These are phyloP conservation scores for Diadema setosum DNA, from an alignment of 35 echinoderm and acorn worm species.

Conservation along the genomic window DNA sequence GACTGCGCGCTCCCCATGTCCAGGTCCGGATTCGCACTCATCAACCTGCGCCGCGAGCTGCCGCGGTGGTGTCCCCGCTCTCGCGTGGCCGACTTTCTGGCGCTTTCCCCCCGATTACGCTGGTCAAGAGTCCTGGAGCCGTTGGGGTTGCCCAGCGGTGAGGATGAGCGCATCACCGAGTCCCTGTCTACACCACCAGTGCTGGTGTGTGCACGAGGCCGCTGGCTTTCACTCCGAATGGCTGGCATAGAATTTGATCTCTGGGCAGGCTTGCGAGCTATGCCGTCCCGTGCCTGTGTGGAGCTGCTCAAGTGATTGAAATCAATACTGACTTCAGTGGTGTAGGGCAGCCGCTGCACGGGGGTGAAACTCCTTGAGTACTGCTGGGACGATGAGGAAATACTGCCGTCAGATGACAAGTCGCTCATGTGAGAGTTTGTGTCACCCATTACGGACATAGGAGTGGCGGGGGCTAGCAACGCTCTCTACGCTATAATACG, in stretches of 20 bases:
- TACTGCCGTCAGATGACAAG: constrained; percentile 42
- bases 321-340: constrained; percentile 42
- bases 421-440: constrained; percentile 40
- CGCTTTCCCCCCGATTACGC: neutral
- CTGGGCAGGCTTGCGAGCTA: constrained; percentile 26
- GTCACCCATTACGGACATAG: constrained; percentile 28
- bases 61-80: neutral
- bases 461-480: neutral
- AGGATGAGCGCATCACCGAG: neutral
- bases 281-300: neutral
- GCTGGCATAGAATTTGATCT: constrained; percentile 48
- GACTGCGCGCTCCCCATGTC: constrained; percentile 13
- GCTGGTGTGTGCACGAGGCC: neutral
- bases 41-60: neutral
- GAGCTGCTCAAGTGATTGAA: constrained; percentile 31
- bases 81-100: neutral
- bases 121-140: neutral
- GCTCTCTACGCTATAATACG: neutral
- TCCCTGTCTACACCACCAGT: neutral
- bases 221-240: neutral
- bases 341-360: constrained; percentile 41
- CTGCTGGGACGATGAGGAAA: constrained; percentile 23
- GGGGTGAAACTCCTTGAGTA: neutral
- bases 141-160: neutral
- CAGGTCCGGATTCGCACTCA: neutral